Evolutionary conservation across 2,113 vertebrate species (phyloP).

Genomic region (Pipa parva): DNA sequence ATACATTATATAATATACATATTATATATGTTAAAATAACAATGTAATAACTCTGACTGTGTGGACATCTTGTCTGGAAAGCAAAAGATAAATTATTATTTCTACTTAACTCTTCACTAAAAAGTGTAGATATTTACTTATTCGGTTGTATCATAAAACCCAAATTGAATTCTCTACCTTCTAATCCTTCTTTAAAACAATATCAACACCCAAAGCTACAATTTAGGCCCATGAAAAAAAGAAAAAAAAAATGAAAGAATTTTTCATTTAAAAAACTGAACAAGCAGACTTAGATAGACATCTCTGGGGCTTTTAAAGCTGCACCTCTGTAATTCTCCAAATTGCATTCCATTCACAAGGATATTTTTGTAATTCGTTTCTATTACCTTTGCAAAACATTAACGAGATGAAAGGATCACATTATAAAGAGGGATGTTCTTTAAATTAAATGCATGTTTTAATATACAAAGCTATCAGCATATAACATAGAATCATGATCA

Average conservation of each 20-base stretch:
- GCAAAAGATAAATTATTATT: constrained; percentile 42
- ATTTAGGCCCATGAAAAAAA: constrained; percentile 64
- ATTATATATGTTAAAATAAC: no score
- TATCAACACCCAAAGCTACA: constrained; percentile 63
- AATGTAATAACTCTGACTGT: no score
- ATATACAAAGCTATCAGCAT: constrained; percentile 89
- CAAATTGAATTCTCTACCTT: constrained; percentile 51
- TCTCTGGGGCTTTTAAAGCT: constrained; percentile 74
- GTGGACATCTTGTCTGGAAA: no score
- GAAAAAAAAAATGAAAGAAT: constrained; percentile 66
- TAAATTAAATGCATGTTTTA: constrained; percentile 88
- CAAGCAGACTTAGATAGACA: constrained; percentile 77
- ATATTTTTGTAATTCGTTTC: constrained; percentile 89
- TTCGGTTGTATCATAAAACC: constrained; percentile 56
- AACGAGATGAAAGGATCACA: constrained; percentile 94
- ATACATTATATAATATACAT: no score
- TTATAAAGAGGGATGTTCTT: constrained; percentile 82
- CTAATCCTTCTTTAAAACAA: constrained; percentile 61
- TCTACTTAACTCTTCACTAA: constrained; percentile 50
- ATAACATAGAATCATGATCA: constrained; percentile 84
- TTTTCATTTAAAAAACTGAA: constrained; percentile 80
- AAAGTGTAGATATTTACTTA: constrained; percentile 59
- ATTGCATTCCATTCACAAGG: constrained; percentile 87
- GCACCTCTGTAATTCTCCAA: constrained; percentile 83
- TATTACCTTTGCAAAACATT: constrained; percentile 90